Conservation (phyloP, 2,888 invertebrate genomes). For the Dicycla oo region DNA sequence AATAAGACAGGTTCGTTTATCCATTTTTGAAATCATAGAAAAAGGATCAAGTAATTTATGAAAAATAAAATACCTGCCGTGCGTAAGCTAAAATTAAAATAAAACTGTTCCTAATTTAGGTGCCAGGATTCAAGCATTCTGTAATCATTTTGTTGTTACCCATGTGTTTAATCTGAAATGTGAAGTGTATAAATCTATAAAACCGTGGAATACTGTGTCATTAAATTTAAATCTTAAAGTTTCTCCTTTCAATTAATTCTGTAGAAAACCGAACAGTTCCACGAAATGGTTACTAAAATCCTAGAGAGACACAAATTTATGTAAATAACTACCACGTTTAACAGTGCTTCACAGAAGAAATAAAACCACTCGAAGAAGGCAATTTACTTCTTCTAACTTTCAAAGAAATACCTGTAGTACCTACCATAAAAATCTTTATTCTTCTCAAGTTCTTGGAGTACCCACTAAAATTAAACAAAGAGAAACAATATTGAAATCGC, state of each 20-base stretch:
- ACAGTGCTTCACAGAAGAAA: slow-evolving; percentile 13
- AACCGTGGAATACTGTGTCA: not conserved
- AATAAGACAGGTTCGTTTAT: not conserved
- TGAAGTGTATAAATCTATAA: not conserved
- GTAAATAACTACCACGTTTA: slow-evolving; percentile 2
- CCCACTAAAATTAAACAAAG: slow-evolving; percentile 46
- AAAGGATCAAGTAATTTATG: not conserved
- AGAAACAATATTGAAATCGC: slow-evolving; percentile 30
- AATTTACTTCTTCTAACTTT: slow-evolving; percentile 37
- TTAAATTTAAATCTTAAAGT: not conserved
- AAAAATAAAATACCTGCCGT: not conserved
- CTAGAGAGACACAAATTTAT: not conserved
- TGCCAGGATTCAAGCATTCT: not conserved
- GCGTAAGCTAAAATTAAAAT: not conserved
- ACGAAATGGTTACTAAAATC: not conserved
- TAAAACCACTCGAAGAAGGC: slow-evolving; percentile 19
- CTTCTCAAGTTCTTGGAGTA: slow-evolving; percentile 28
- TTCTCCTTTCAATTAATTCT: not conserved
- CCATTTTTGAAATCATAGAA: not conserved
- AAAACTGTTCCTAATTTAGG: not conserved
- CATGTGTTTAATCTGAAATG: not conserved
- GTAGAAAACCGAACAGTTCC: not conserved
- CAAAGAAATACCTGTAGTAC: slow-evolving; percentile 35
- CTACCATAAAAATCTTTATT: slow-evolving; percentile 37
- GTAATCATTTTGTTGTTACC: too few relatives aligned